Percentiles rank a stretch among this genome's conserved stretches.
Evolutionary conservation across 2,113 vertebrate genomes (phyloP).

Genomic region (Thymallus thymallus): DNA sequence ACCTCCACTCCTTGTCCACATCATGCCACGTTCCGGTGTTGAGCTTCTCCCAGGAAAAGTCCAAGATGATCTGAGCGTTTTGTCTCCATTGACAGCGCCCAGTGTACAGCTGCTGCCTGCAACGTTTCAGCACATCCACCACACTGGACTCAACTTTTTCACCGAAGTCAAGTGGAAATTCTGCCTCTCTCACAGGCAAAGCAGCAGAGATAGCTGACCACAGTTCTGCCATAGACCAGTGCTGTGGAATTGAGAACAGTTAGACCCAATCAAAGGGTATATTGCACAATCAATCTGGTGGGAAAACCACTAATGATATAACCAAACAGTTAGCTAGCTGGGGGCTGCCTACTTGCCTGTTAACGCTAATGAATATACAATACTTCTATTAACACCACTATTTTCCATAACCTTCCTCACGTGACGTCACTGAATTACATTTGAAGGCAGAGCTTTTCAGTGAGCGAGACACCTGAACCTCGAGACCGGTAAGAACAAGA

Average conservation of each 20-base stretch:
- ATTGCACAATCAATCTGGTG: too few relatives aligned
- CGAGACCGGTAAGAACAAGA: too few relatives aligned
- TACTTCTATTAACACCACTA: too few relatives aligned
- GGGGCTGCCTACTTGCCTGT: too few relatives aligned
- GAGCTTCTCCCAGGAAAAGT: conserved; percentile 88
- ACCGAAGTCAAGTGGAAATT: conserved; percentile 67
- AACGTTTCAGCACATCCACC: conserved; percentile 61
- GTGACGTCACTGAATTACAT: too few relatives aligned
- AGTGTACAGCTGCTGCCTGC: conserved; percentile 68
- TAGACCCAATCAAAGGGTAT: too few relatives aligned
- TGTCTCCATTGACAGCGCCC: conserved; percentile 39
- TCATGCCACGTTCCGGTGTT: conserved; percentile 82
- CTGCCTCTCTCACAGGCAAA: conserved; percentile 68
- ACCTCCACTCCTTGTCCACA: conserved; percentile 85
- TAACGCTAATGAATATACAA: too few relatives aligned
- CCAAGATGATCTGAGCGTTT: conserved; percentile 74
- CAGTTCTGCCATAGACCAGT: conserved; percentile 52
- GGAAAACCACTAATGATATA: too few relatives aligned
- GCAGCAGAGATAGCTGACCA: conserved; percentile 67
- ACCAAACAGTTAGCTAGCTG: too few relatives aligned
- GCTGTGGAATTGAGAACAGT: conserved; percentile 21
- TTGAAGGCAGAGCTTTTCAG: too few relatives aligned
- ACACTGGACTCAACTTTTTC: conserved; percentile 71
- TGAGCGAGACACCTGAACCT: too few relatives aligned
- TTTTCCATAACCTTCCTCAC: too few relatives aligned